Percentiles rank a stretch among this genome's conserved stretches.
Conservation (phyloP, 1,140 invertebrate genomes). For the Manduca sexta region DNA sequence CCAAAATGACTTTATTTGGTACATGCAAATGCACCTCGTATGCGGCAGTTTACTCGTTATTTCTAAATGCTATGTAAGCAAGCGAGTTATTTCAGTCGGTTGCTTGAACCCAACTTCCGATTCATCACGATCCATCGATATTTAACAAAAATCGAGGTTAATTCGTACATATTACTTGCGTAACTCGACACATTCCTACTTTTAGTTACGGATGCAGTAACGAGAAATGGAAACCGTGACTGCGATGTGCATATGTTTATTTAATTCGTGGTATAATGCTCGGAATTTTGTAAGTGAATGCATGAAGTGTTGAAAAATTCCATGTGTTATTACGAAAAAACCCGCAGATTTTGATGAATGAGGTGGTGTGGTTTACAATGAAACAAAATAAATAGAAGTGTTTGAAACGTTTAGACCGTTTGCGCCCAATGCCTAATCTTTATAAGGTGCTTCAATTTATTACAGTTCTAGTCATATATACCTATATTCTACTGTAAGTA, state of each 20-base stretch:
- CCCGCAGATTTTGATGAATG: too few relatives aligned
- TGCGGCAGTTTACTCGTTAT: constrained; percentile 23
- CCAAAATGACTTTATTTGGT: constrained; percentile 11
- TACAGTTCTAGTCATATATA: neutral
- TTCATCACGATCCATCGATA: constrained; percentile 36
- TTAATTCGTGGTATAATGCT: constrained; percentile 1
- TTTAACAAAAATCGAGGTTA: constrained; percentile 57
- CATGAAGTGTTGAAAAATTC: neutral
- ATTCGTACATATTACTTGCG: constrained; percentile 59
- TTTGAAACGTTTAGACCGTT: neutral
- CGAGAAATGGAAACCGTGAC: constrained; percentile 18
- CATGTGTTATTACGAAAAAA: too few relatives aligned
- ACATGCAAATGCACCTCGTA: constrained; percentile 9
- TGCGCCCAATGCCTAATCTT: neutral
- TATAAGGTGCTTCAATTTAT: neutral
- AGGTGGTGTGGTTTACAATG: too few relatives aligned
- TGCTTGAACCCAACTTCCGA: constrained; percentile 40
- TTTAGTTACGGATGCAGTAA: constrained; percentile 41
- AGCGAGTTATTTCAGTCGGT: constrained; percentile 37
- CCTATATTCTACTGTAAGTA: too few relatives aligned
- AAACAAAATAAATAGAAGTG: too few relatives aligned
- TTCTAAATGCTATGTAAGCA: constrained; percentile 36
- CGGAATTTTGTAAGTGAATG: neutral
- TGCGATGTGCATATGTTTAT: constrained; percentile 9
- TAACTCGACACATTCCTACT: constrained; percentile 30